Conservation (phyloP, 30 jellyfish, hydroid and myxozoan genomes). For the Calvadosia cruxmelitensis region DNA sequence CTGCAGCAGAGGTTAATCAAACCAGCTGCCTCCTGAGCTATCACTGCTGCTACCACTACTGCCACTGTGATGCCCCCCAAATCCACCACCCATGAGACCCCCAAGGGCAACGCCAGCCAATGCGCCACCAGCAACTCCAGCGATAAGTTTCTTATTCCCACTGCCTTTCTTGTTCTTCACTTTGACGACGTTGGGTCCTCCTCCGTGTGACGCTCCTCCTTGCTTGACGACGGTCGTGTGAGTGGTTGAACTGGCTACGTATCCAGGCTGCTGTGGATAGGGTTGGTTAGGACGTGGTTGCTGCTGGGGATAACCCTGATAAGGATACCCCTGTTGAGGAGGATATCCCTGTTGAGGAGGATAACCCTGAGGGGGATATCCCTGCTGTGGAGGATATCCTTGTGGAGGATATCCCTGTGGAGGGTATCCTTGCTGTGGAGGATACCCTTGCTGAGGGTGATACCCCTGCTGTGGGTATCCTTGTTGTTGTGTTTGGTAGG, state of each 20-base stretch:
- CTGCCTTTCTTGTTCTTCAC: background rate
- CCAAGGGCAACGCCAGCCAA: slow-evolving; percentile 1
- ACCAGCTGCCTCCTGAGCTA: background rate
- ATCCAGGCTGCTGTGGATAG: background rate
- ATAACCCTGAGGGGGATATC: background rate
- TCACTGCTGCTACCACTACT: slow-evolving; percentile 1
- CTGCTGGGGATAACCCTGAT: background rate
- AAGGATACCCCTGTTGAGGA: background rate
- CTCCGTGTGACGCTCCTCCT: background rate
- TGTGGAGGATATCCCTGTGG: slow-evolving; percentile 1
- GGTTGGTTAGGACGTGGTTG: too few relatives aligned
- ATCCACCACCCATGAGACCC: background rate
- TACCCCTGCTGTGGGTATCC: background rate
- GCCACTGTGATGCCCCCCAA: background rate
- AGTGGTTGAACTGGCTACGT: background rate
- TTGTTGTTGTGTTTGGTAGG: background rate
- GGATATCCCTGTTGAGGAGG: slow-evolving; percentile 3
- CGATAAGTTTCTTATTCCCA: background rate
- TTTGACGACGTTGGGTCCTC: background rate
- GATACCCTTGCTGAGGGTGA: background rate
- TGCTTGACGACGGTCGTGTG: background rate
- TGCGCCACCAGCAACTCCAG: slow-evolving; percentile 1
- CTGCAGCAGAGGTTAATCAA: too few relatives aligned
- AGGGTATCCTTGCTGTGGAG: background rate
- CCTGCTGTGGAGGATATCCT: background rate